Conservation (phyloP, 2,113 vertebrate genomes). For the Callionymus lyra region DNA sequence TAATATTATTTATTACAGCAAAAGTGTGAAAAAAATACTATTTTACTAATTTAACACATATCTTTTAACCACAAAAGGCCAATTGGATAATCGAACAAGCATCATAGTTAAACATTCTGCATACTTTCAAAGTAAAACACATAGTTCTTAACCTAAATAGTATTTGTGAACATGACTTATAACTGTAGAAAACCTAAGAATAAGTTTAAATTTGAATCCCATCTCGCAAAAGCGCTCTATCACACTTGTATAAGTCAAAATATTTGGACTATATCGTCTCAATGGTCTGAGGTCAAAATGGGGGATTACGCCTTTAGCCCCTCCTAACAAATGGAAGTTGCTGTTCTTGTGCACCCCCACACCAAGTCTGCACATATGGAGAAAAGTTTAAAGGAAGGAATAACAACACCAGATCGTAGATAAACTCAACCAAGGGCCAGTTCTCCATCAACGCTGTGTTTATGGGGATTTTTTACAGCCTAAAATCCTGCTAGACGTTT, state of each 20-base stretch:
- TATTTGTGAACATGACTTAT: no score
- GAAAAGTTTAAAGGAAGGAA: constrained; percentile 30
- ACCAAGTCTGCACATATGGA: constrained; percentile 24
- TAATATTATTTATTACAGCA: no score
- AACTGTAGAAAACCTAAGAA: no score
- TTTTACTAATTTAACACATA: no score
- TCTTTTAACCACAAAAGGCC: no score
- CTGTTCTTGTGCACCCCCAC: constrained; percentile 40
- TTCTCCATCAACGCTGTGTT: not conserved
- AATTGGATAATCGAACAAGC: no score
- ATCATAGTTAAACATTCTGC: no score
- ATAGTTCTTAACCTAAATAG: no score
- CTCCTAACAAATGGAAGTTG: constrained; percentile 61
- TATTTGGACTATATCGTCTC: constrained; percentile 13
- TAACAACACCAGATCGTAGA: constrained; percentile 3
- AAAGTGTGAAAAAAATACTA: no score
- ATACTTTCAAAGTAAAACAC: no score
- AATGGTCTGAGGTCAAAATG: constrained; percentile 57
- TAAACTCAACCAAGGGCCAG: not conserved
- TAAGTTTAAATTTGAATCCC: no score
- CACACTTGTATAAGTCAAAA: constrained; percentile 1
- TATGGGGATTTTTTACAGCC: not conserved
- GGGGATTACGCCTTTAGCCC: constrained; percentile 49
- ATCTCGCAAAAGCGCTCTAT: no score
- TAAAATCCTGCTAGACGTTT: constrained; percentile 22